phyloP scores from a whole-genome alignment of 2,113 vertebrate species.

The Xiphorhynchus elegans region DNA sequence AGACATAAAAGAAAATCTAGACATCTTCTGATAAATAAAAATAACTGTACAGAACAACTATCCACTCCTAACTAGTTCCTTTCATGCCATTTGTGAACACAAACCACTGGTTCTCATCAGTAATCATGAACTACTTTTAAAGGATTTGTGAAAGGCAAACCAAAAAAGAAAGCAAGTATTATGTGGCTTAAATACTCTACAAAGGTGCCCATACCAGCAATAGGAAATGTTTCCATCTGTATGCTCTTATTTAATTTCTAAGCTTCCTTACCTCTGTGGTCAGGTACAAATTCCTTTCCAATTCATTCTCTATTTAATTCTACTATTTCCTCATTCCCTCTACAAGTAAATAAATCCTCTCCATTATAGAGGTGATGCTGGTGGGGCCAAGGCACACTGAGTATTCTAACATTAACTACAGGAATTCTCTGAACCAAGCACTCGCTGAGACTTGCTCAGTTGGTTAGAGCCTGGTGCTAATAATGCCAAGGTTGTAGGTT shows the following conservation, averaged over 20 bases:
- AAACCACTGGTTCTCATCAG: neutral
- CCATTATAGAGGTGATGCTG: neutral
- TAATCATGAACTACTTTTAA: neutral
- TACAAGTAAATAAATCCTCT: neutral
- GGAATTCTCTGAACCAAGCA: neutral
- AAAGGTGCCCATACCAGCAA: neutral
- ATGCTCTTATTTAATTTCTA: neutral
- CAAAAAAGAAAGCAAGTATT: neutral
- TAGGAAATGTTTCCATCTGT: neutral
- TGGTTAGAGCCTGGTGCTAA: neutral
- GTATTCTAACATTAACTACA: neutral
- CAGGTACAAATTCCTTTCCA: neutral
- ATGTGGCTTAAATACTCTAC: neutral
- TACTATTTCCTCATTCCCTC: neutral
- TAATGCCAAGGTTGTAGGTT: neutral
- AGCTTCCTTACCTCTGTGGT: neutral
- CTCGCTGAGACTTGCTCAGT: neutral
- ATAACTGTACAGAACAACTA: neutral
- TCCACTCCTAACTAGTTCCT: neutral
- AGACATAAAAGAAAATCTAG: neutral
- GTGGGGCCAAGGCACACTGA: neutral
- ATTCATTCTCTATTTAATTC: neutral
- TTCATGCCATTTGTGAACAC: neutral
- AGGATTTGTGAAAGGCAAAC: neutral
- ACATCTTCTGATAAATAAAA: neutral